phyloP scores from a whole-genome alignment of 2,113 vertebrate species.

The Sinocyclocheilus maitianheensis region DNA sequence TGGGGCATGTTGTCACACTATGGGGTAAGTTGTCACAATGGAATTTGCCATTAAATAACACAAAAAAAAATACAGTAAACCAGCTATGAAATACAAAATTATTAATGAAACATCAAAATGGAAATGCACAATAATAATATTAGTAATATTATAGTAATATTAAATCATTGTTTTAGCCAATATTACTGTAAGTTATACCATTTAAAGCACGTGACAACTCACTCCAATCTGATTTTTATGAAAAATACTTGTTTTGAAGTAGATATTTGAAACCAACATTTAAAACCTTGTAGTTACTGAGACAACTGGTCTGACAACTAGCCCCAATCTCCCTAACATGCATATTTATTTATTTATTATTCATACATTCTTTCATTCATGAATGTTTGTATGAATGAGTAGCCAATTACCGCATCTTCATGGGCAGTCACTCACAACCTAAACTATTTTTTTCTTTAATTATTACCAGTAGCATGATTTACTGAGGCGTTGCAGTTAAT shows the following conservation, averaged over 20 bases:
- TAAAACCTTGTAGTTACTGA: neutral
- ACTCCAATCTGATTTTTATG: neutral
- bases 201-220: neutral
- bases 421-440: neutral
- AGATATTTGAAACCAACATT: neutral
- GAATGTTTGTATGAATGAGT: neutral
- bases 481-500: slow-evolving; percentile 13
- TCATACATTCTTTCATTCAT: neutral
- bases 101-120: neutral
- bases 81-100: neutral
- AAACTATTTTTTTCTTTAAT: neutral
- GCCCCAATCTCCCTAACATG: neutral
- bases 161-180: neutral
- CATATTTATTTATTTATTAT: neutral
- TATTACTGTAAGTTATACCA: neutral
- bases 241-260: neutral
- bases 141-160: neutral
- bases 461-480: neutral
- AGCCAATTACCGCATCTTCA: neutral
- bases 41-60: neutral
- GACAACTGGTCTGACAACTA: neutral
- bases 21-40: neutral
- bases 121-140: neutral
- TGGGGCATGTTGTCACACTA: neutral
- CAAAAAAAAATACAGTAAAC: neutral